Evolutionary conservation across 2,797 vertebrate species (phyloP).

Genomic region (Gambusia yucatana): DNA sequence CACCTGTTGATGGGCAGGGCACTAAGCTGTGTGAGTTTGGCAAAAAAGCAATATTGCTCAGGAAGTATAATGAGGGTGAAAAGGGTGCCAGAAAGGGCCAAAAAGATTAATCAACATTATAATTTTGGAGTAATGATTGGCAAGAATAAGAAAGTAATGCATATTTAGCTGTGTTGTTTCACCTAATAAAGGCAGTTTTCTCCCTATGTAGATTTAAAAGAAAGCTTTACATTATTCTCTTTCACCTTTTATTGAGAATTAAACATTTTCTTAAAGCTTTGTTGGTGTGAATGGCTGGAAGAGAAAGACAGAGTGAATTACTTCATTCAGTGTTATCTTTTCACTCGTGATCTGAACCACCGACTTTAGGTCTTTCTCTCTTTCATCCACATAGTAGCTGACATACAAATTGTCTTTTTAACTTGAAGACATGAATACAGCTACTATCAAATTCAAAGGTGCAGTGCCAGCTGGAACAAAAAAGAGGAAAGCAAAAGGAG

Average conservation of each 20-base stretch:
- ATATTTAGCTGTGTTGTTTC: neutral
- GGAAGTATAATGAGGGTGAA: neutral
- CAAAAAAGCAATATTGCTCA: neutral
- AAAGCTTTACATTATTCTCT: neutral
- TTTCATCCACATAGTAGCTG: conserved; percentile 56
- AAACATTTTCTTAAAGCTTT: conserved; percentile 1
- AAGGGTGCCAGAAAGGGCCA: neutral
- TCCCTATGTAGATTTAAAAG: neutral
- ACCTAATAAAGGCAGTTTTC: neutral
- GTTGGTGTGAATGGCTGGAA: neutral
- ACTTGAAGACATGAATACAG: conserved; percentile 5
- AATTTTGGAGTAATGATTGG: neutral
- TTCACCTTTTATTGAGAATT: neutral
- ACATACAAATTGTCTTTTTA: conserved; percentile 20
- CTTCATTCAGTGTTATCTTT: conserved; percentile 50
- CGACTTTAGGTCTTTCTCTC: conserved; percentile 29
- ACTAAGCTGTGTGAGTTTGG: neutral
- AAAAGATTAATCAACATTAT: neutral
- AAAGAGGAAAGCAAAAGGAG: conserved; percentile 19
- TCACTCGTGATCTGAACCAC: conserved; percentile 44
- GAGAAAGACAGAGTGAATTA: conserved; percentile 1
- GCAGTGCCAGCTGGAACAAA: conserved; percentile 5
- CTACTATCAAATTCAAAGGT: conserved; percentile 1
- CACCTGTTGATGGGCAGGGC: neutral
- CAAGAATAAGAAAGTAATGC: neutral